phyloP scores from a whole-genome alignment of 2,888 invertebrate species.

The Caenorhabditis japonica region DNA sequence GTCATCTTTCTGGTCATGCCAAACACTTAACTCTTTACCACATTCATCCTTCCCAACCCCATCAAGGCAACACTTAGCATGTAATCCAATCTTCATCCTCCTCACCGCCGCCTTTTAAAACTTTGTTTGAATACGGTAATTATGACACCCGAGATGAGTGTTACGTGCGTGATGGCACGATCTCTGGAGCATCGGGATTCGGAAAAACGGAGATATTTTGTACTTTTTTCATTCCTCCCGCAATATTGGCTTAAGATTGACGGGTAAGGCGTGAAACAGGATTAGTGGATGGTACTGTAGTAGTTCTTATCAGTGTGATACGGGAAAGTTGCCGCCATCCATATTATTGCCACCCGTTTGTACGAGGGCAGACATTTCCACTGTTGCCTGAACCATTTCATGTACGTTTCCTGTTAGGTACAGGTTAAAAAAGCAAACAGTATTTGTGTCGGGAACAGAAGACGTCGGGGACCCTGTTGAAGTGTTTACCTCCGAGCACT shows the following conservation, averaged over 20 bases:
- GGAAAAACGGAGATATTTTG: background rate
- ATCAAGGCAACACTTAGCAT: constrained; percentile 9
- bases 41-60: background rate
- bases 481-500: constrained; percentile 50
- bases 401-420: too few species aligned
- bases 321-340: too few species aligned
- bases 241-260: too few species aligned
- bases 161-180: constrained; percentile 36
- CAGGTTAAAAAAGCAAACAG: too few species aligned
- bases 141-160: constrained; percentile 32
- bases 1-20: constrained; percentile 13
- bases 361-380: too few species aligned
- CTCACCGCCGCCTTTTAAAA: constrained; percentile 1
- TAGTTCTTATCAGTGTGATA: too few species aligned
- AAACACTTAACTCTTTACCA: constrained; percentile 18
- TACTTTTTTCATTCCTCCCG: constrained; percentile 20
- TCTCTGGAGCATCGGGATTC: constrained; percentile 1
- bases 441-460: too few species aligned
- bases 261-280: constrained; percentile 41
- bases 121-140: constrained; percentile 45
- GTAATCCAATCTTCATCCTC: too few species aligned
- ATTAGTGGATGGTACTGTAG: too few species aligned
- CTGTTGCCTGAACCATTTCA: too few species aligned
- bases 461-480: constrained; percentile 1
- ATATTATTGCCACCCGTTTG: too few species aligned